Conservation (phyloP, 1,140 invertebrate species). For the Drosophila santomea region DNA sequence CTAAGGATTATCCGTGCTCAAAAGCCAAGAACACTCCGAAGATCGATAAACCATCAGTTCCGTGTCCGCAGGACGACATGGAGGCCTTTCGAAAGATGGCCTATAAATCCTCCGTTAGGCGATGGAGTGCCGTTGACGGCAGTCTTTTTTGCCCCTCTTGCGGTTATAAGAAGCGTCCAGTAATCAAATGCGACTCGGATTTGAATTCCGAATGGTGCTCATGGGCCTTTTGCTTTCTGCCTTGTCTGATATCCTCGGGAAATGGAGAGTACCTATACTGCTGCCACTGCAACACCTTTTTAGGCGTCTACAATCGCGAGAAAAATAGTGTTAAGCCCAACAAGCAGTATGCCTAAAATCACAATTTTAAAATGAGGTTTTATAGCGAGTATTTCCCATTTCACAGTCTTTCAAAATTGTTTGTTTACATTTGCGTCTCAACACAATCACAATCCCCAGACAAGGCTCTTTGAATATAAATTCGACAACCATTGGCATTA, state of each 20-base stretch:
- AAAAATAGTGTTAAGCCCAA: conserved; percentile 72
- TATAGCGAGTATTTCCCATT: background rate
- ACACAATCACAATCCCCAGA: too few species aligned
- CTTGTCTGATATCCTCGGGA: conserved; percentile 70
- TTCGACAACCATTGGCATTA: too few species aligned
- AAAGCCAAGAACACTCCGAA: background rate
- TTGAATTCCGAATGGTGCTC: conserved; percentile 55
- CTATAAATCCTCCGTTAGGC: conserved; percentile 67
- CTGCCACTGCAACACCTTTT: conserved; percentile 72
- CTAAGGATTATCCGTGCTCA: too few species aligned
- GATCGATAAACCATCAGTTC: too few species aligned
- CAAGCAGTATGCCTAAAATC: conserved; percentile 39
- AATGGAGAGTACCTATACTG: conserved; percentile 83
- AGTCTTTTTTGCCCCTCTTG: conserved; percentile 71
- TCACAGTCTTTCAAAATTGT: background rate
- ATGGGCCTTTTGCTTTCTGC: conserved; percentile 85
- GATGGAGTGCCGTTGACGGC: conserved; percentile 66
- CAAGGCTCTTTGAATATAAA: too few species aligned
- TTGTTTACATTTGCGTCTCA: background rate
- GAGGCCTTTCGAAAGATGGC: conserved; percentile 19
- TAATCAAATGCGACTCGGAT: conserved; percentile 57
- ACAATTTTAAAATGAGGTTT: background rate
- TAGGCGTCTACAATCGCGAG: conserved; percentile 84
- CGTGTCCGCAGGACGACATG: background rate
- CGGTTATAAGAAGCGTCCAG: conserved; percentile 47